Base-by-base conservation (phyloP, 2,113 vertebrate species). In the Pholis gunnellus region DNA sequence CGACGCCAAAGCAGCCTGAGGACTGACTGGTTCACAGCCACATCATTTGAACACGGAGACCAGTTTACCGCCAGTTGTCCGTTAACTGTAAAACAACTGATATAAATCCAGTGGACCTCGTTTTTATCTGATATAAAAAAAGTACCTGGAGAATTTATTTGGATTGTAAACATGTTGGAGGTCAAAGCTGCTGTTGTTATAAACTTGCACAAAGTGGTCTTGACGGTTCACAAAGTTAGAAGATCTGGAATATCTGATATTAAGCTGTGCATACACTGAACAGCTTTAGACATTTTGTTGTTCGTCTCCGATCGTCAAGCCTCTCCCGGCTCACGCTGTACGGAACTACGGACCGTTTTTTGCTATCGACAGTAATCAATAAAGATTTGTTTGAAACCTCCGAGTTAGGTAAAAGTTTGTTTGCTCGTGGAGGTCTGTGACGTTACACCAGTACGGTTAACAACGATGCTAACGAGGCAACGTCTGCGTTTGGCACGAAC, bases 1-100 rank as follows among this genome's bases (percentile, higher is more conserved):
- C 82, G 92, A 90, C 84, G 81, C 90, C 92, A 85, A 85, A 92
- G 88, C 91, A 92, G 89, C 91, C 91, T 3, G 84, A 90, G 91
- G 92, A 90, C 93, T 73, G 84, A 42, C 65, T 66, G 83, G 54
- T 88, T 72, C 48, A 77, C 70, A 52, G 85, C 81, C 81, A 46
- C 40, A 0, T 29, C 79, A 61, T 69, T 71, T 40, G 46, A 85
- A 82, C 66, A 38, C 9, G 15, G 61, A 72, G 65, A 61, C 57
- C 66, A 75, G 76, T 75, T 84, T 15, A 64, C 63, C 13, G 31
- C 42, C 69, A 76, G 69, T 77, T 52, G 64, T 64, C 42, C 72
- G 65, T 81, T 81, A 18, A 50, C 67, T 63, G 80, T 72, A 56
- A 83, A 86, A 83, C 36, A 52, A 57, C 66, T 69, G 79, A 87